Base-by-base conservation (phyloP, 2,113 vertebrate species). In the Heterotilapia buettikoferi region DNA sequence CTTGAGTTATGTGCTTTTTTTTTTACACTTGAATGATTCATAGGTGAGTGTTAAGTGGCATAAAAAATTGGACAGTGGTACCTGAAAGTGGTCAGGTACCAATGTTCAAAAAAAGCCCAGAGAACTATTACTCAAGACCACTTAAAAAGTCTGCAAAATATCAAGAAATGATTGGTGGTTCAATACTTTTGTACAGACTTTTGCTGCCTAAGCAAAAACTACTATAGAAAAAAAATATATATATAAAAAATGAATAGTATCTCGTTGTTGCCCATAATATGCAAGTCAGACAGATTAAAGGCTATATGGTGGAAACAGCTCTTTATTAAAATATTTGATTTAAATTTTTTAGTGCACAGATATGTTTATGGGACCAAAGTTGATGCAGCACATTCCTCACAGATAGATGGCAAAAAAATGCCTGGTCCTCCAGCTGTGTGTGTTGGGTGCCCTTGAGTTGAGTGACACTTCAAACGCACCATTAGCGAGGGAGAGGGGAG, bases 401-500 rank as follows among this genome's bases (percentile, higher is more conserved):
- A 47, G 83, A 84, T 29, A 84, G 83, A 83, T 21, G 57, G 82
- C 54, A 38, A 56, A 81, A 82, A 19, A 47, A 56, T 3, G 83
- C 18, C 61, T 82, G 80, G 84, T 88, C 80, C 88, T 90, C 90
- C 89, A 85, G 91, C 76, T 91, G 90, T 92, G 92, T 90, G 86
- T 93, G 88, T 92, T 93, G 86, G 86, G 81, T 92, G 93, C 88
- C 93, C 94, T 95, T 94, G 92, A 95, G 88, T 90, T 94, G 92
- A 95, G 91, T 95, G 93, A 95, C 92, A 95, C 96, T 96, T 96
- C 93, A 96, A 95, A 95, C 52, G 61, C 84, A 86, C 90, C 88
- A 93, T 91, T 92, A 94, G 89, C 14, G 83, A 92, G 81, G 87
- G 88, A 93, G 87, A 92, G 82, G 84, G 83, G 79, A 45, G 82